Base-by-base conservation (phyloP, 2,797 vertebrate genomes). In the Peromyscus attwateri region DNA sequence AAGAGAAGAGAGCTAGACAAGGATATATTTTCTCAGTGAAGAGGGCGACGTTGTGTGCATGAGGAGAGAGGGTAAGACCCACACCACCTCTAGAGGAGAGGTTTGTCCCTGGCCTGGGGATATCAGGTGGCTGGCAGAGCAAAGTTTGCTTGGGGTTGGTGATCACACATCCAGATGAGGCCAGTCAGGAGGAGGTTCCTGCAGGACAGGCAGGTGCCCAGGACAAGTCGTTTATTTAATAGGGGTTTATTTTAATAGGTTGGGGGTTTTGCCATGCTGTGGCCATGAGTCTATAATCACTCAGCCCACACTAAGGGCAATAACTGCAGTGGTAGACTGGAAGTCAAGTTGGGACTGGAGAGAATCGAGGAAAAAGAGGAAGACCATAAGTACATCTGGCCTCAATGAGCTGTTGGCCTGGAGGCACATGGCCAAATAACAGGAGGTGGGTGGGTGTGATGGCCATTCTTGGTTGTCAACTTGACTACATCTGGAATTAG, bases 261-360 rank as follows among this genome's bases (percentile, higher is more conserved):
- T 81, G n/a, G 11, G 3, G 1, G 29, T 25, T 82, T 82, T 55
- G 12, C 16, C 37, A 13, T 23, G 37, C 25, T 60, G 19, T 29
- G 25, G 40, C 40, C 40, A 70, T 12, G 62, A 9, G 46, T 49
- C 25, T 6, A 0, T 66, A 87, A 31, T 34, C 37, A 13, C 0
- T n/a, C 37, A 40, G 5, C 4, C 13, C 3, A 1, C 3, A 17
- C 2, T 7, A 76, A 49, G 16, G 13, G 55, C 7, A 37, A 31
- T 9, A 29, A 40, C 31, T 64, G 7, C 27, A 23, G 49, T 29
- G 68, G 73, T 46, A 76, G 73, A 76, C 40, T 21, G 16, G 57
- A 55, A 37, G 34, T 49, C 40, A 52, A 60, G 68, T 12, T 23
- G 11, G 21, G 16, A 6, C 2, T 49, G 10, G 27, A 87, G 27